Conservation (phyloP, 2,113 vertebrate genomes). For the Chroicocephalus ridibundus region DNA sequence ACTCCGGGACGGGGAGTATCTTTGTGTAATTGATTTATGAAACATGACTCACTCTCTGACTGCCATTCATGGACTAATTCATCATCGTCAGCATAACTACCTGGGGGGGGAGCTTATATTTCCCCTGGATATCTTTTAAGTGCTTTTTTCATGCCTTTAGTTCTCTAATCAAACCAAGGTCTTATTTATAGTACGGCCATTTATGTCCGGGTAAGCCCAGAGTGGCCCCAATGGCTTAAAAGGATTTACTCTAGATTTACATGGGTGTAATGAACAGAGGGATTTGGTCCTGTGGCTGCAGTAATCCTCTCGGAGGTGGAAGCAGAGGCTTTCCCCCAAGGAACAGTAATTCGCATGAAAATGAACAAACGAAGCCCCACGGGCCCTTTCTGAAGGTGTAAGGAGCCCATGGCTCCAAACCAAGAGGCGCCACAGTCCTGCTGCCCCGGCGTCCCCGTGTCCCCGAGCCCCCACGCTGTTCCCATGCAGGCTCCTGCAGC, state of each 20-base stretch:
- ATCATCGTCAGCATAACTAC: neutral
- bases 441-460: fast-evolving
- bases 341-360: neutral
- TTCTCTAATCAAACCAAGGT: neutral
- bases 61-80: neutral
- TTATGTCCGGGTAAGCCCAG: constrained; percentile 41
- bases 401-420: neutral
- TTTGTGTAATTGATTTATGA: neutral
- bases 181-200: constrained; percentile 41
- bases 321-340: neutral
- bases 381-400: neutral
- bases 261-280: neutral
- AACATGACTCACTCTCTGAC: neutral
- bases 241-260: constrained; percentile 30
- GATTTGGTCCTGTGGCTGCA: neutral
- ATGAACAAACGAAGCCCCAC: neutral
- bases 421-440: neutral
- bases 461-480: fast-evolving
- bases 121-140: neutral
- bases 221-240: constrained; percentile 47
- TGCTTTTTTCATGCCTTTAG: constrained; percentile 6
- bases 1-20: neutral
- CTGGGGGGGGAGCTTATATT: neutral
- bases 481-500: neutral
- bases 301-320: neutral